These are phyloP conservation scores for Acromyrmex charruanus DNA, from an alignment of 1,140 invertebrate species.

Conservation along the genomic window DNA sequence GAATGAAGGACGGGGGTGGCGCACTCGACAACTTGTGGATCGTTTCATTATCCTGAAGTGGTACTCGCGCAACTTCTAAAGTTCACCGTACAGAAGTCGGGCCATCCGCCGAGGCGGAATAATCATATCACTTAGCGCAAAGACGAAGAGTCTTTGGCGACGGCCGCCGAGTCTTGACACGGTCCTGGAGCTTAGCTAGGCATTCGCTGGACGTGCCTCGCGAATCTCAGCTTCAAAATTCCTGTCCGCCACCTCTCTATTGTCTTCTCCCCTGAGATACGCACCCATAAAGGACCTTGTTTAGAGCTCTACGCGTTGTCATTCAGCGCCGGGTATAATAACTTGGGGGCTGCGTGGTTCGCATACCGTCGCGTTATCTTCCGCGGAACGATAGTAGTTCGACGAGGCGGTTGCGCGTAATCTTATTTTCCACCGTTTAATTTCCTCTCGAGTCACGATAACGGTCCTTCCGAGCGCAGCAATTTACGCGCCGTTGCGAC, in stretches of 20 bases:
- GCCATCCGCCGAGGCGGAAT: conserved; percentile 79
- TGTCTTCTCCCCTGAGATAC: not conserved
- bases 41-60: conserved; percentile 83
- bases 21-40: conserved; percentile 82
- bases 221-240: conserved; percentile 67
- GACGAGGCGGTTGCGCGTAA: not conserved
- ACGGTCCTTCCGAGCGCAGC: conserved; percentile 5
- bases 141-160: conserved; percentile 66
- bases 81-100: conserved; percentile 78
- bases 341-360: conserved; percentile 49
- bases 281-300: conserved; percentile 26
- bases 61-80: conserved; percentile 80
- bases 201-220: conserved; percentile 20
- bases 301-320: conserved; percentile 2
- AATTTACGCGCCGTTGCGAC: conserved; percentile 5
- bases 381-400: not conserved
- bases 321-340: conserved; percentile 48
- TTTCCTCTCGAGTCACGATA: conserved; percentile 55
- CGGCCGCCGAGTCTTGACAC: conserved; percentile 67
- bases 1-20: conserved; percentile 15
- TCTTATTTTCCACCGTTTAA: conserved; percentile 19
- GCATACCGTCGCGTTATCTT: conserved; percentile 60
- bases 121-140: conserved; percentile 80
- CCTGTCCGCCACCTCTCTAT: conserved; percentile 48
- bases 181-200: conserved; percentile 53